Evolutionary conservation across 1,140 invertebrate genomes (phyloP).

Genomic region (Macrosteles quadrilineatus): DNA sequence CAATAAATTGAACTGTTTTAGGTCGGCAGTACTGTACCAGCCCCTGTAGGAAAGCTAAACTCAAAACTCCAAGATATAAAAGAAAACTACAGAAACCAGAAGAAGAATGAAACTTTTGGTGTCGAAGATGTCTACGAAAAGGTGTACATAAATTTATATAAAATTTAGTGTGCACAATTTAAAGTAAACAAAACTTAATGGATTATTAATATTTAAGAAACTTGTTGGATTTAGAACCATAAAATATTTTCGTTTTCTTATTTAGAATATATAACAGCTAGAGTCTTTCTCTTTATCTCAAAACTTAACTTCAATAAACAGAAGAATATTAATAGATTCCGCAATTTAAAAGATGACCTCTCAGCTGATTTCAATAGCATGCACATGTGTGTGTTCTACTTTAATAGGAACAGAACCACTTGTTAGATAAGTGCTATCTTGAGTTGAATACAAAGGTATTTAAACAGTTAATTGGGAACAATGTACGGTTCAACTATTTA

Average conservation of each 20-base stretch:
- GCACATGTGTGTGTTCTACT: too few relatives aligned
- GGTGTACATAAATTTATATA: neutral
- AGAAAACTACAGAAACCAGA: slow-evolving; percentile 10
- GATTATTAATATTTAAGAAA: neutral
- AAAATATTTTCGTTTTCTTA: neutral
- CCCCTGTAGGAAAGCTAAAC: neutral
- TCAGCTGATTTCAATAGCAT: too few relatives aligned
- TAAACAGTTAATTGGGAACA: too few relatives aligned
- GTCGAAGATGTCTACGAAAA: slow-evolving; percentile 7
- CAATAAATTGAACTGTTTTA: too few relatives aligned
- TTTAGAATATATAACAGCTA: neutral
- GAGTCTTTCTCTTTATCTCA: neutral
- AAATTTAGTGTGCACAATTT: neutral
- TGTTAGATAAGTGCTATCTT: too few relatives aligned
- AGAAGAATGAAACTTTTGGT: neutral
- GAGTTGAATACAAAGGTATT: too few relatives aligned
- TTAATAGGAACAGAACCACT: too few relatives aligned
- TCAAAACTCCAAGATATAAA: slow-evolving; percentile 2
- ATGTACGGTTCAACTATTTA: too few relatives aligned
- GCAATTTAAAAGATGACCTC: too few relatives aligned
- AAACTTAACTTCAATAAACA: neutral
- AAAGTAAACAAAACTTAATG: neutral
- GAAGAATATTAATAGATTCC: too few relatives aligned
- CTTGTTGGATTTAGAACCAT: neutral
- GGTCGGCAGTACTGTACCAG: neutral